Percentiles rank a stretch among this genome's conserved stretches.
phyloP scores from a whole-genome alignment of 2,888 invertebrate species.

The Pollenia amentaria region DNA sequence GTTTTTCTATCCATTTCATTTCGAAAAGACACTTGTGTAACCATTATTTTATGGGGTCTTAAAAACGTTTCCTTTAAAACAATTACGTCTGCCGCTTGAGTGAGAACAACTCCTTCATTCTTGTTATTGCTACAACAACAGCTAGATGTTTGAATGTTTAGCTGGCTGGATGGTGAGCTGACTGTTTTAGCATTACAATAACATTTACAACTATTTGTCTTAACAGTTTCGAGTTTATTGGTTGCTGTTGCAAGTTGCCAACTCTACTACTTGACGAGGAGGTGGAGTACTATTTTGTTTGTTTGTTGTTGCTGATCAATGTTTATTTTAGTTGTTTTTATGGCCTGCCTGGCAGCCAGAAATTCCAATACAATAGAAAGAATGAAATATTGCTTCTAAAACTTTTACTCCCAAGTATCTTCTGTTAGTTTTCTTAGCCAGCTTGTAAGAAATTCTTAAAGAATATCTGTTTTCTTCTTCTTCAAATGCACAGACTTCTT shows the following conservation, averaged over 20 bases:
- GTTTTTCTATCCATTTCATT: constrained; percentile 26
- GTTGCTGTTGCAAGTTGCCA: constrained; percentile 16
- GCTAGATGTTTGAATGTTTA: constrained; percentile 13
- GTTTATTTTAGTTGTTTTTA: constrained; percentile 39
- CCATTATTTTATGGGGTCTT: constrained; percentile 65
- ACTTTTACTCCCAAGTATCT: constrained; percentile 20
- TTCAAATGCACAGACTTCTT: not conserved
- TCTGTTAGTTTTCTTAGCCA: not conserved
- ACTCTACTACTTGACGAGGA: constrained; percentile 37
- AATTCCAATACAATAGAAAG: constrained; percentile 41
- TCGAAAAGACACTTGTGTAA: constrained; percentile 60
- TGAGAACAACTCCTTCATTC: constrained; percentile 61
- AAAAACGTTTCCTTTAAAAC: constrained; percentile 64
- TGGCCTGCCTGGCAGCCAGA: constrained; percentile 4
- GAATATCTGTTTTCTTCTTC: not conserved
- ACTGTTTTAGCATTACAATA: constrained; percentile 29
- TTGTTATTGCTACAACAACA: constrained; percentile 46
- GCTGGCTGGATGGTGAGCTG: constrained; percentile 1
- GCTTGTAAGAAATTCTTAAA: not conserved
- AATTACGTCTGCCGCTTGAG: constrained; percentile 59
- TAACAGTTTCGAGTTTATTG: constrained; percentile 39
- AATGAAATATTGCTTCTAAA: constrained; percentile 53
- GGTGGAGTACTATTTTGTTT: constrained; percentile 44
- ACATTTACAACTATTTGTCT: constrained; percentile 65
- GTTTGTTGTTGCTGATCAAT: constrained; percentile 60